Percentiles rank a stretch among this genome's conserved stretches.
Conservation (phyloP, 2,797 vertebrate genomes). For the Myoxocephalus aenaeus region DNA sequence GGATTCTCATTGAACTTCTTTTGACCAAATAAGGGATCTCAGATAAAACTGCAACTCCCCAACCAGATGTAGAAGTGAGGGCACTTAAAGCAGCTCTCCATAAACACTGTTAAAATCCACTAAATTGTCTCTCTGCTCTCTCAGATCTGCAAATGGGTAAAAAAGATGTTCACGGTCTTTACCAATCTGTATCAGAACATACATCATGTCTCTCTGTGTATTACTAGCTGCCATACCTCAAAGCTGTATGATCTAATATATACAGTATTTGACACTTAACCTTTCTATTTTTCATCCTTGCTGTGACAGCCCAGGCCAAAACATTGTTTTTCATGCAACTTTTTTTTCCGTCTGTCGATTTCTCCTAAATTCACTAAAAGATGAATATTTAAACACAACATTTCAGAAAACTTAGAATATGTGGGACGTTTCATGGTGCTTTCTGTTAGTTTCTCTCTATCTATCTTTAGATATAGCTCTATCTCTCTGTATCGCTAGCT, state of each 20-base stretch:
- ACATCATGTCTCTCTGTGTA: neutral
- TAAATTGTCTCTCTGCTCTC: slow-evolving; percentile 17
- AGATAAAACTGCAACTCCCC: slow-evolving; percentile 14
- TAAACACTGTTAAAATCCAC: slow-evolving; percentile 45
- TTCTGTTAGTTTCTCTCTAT: no score
- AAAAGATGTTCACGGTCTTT: neutral
- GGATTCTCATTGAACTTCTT: slow-evolving; percentile 9
- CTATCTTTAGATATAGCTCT: no score
- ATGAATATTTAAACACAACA: no score
- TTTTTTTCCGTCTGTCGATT: neutral
- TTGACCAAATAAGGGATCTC: slow-evolving; percentile 62
- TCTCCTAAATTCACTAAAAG: no score
- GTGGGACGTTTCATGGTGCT: no score
- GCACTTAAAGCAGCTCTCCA: slow-evolving; percentile 36
- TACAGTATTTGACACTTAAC: neutral
- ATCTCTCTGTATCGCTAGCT: no score
- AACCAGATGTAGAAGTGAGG: slow-evolving; percentile 28
- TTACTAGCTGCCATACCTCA: neutral
- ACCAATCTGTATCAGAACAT: neutral
- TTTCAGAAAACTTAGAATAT: neutral
- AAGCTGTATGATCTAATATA: neutral
- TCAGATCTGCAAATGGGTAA: slow-evolving; percentile 9
- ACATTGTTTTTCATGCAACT: neutral
- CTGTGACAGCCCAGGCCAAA: neutral
- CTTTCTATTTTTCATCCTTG: neutral